Conservation (phyloP, 2,113 vertebrate genomes). For the Oreochromis spilurus region DNA sequence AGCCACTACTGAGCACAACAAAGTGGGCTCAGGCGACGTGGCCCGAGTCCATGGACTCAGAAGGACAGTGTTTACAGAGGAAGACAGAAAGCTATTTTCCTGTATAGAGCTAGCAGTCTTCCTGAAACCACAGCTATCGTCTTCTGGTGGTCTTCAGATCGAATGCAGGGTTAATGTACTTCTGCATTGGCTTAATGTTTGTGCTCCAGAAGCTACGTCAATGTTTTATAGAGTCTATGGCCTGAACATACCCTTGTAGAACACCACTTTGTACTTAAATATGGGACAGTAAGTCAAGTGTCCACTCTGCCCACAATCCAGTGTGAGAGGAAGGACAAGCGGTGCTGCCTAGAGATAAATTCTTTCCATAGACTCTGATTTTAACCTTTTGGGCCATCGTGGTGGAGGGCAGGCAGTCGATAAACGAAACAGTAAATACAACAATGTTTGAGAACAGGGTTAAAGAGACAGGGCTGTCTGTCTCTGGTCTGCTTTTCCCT, state of each 20-base stretch:
- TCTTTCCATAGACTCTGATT: neutral
- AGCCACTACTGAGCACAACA: neutral
- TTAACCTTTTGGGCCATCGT: neutral
- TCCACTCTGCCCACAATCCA: neutral
- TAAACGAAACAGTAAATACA: neutral
- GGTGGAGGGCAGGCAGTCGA: neutral
- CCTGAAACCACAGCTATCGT: neutral
- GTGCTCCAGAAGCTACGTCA: neutral
- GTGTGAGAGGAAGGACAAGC: neutral
- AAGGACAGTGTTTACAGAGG: neutral
- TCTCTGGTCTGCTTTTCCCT: neutral
- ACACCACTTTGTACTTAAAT: neutral
- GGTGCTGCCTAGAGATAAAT: neutral
- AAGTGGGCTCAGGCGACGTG: neutral
- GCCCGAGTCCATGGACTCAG: neutral
- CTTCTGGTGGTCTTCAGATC: neutral
- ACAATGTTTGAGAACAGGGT: neutral
- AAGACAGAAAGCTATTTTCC: neutral
- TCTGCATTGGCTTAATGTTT: neutral
- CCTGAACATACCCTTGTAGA: neutral
- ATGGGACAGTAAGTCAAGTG: neutral
- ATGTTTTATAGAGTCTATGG: neutral
- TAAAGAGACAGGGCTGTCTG: neutral
- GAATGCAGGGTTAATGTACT: neutral
- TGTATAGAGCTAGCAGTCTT: neutral